phyloP scores from a whole-genome alignment of 2,113 vertebrate genomes.

The Salminus brasiliensis region DNA sequence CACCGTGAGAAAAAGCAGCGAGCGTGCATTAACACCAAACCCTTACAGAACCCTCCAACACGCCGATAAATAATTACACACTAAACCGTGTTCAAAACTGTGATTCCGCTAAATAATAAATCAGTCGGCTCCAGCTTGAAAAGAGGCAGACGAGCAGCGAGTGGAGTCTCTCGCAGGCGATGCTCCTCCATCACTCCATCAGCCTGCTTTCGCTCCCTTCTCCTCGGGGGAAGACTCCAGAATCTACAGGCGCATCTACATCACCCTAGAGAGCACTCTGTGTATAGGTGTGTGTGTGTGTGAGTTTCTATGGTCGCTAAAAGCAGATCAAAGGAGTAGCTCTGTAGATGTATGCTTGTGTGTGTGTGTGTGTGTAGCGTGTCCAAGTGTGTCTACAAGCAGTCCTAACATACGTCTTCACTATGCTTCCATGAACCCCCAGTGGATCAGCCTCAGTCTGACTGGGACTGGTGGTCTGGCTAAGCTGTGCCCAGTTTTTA shows the following conservation, averaged over 20 bases:
- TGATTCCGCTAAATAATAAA: conserved; percentile 9
- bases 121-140: neutral
- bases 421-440: too few relatives aligned
- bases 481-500: too few relatives aligned
- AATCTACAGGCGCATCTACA: neutral
- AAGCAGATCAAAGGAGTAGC: neutral
- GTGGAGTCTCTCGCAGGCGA: neutral
- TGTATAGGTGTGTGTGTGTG: neutral
- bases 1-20: neutral
- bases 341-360: conserved; percentile 1
- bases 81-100: neutral
- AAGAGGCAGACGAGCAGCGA: neutral
- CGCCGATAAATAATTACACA: neutral
- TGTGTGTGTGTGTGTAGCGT: neutral
- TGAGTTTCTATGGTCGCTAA: neutral
- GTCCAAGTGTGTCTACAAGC: neutral
- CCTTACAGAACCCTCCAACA: neutral
- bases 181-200: neutral
- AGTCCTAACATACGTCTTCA: neutral
- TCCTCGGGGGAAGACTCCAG: neutral
- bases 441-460: too few relatives aligned
- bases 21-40: conserved; percentile 24
- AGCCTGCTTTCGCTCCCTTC: neutral
- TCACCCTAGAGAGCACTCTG: neutral
- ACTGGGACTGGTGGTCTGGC: too few relatives aligned